Evolutionary conservation across 2,888 invertebrate species (phyloP).

Genomic region (Chelonus formosanus): DNA sequence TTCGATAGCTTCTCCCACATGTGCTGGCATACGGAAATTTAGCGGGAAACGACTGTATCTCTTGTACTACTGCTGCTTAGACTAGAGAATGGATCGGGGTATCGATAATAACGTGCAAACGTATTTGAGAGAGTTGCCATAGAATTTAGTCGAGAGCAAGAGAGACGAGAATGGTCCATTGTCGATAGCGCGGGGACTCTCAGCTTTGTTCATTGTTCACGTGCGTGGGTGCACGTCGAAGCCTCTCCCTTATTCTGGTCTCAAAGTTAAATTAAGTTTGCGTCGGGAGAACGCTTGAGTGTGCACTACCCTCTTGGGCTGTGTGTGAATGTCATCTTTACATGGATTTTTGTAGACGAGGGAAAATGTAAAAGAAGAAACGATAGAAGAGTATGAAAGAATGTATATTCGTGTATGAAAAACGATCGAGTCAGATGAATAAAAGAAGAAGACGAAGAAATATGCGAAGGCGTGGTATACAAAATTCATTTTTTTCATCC

Average conservation of each 20-base stretch:
- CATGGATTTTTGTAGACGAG: constrained; percentile 26
- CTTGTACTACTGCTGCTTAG: too few species aligned
- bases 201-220: constrained; percentile 46
- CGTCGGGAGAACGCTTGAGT: constrained; percentile 37
- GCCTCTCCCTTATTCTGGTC: constrained; percentile 27
- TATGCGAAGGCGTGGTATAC: too few species aligned
- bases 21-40: too few species aligned
- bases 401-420: constrained; percentile 15
- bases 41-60: background rate
- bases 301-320: constrained; percentile 22
- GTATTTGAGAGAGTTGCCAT: constrained; percentile 14
- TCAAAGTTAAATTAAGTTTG: constrained; percentile 46
- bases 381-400: constrained; percentile 15
- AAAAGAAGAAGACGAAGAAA: background rate
- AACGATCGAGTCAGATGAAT: constrained; percentile 13
- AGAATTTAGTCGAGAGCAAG: constrained; percentile 18
- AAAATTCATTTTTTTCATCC: too few species aligned
- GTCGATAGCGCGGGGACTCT: constrained; percentile 37
- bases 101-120: constrained; percentile 33
- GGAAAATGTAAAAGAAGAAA: constrained; percentile 19
- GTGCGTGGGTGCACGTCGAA: constrained; percentile 23
- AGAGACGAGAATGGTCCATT: constrained; percentile 35
- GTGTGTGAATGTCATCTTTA: constrained; percentile 30
- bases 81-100: constrained; percentile 11
- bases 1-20: too few species aligned